Evolutionary conservation across 2,888 invertebrate species (phyloP), one percentile per base, ranked within the genome.

Genomic region (Siphlonurus alternatus): DNA sequence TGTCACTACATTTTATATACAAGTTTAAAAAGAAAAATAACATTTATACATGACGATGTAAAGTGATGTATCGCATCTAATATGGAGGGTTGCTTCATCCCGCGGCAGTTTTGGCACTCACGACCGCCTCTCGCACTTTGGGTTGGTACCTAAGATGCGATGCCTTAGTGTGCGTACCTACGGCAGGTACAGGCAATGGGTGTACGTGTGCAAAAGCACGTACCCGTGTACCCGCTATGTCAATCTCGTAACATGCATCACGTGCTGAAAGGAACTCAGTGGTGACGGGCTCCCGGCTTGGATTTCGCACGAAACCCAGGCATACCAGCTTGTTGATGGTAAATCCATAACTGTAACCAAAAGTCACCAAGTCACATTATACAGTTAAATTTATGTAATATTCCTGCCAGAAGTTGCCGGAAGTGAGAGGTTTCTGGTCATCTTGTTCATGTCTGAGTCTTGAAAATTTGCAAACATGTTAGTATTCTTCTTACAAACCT

Each of bases 191-290:
- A 53, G 79, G 78, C 19, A 85, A 83, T 0, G 86, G 81, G 72
- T 83, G 83, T 61, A 86, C 75, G 69, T 83, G 79, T 1, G 83
- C 81, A 62, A 78, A 79, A 18, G 80, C 79, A 20, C 79, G 74
- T 70, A 85, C 84, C 68, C 81, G 74, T 66, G 77, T 76, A 2
- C 86, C 86, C 51, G 85, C 86, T 65, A 88, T 84, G 71, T 87
- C 86, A 20, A 88, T 79, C 74, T 87, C 81, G 74, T 86, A 88
- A 38, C 51, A 51, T 22, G 63, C 63, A 5, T 56, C 59, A 15
- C 56, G 25, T 38, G 63, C 38, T 24, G 61, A 19, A 1, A 25
- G 24, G 25, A 25, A 25, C 23, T 20, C 5, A 19, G 56, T 10
- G n/a, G 25, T 10, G 1, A 23, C n/a, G 15, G 19, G 22, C 5